Evolutionary conservation across 2,113 vertebrate genomes (phyloP).

Genomic region (Merops nubicus): DNA sequence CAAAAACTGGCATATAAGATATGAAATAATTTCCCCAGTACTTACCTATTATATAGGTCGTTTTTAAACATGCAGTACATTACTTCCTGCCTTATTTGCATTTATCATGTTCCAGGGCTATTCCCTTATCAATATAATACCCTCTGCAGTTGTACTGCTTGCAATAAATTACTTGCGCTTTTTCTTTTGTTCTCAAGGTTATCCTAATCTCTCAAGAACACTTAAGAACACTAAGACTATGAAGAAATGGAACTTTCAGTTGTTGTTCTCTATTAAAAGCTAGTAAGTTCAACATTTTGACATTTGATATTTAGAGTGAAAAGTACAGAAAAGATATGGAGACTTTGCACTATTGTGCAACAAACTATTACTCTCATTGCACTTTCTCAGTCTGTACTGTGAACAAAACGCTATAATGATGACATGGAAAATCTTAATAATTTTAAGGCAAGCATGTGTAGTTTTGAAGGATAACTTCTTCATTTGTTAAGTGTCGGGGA

Average conservation of each 20-base stretch:
- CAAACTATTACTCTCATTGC: not conserved
- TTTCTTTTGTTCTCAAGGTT: constrained; percentile 55
- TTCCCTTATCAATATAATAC: constrained; percentile 54
- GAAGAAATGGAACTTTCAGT: constrained; percentile 12
- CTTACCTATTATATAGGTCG: constrained; percentile 9
- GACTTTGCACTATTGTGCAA: not conserved
- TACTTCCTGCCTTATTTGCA: constrained; percentile 34
- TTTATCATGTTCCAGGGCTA: constrained; percentile 43
- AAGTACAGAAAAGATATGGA: not conserved
- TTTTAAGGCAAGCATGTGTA: not conserved
- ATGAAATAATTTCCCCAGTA: not conserved
- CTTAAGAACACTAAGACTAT: not conserved
- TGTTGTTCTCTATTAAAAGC: not conserved
- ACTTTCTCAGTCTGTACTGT: not conserved
- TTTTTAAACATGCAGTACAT: constrained; percentile 4
- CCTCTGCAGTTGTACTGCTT: not conserved
- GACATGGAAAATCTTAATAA: not conserved
- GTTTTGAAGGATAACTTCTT: not conserved
- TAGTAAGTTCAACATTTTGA: not conserved
- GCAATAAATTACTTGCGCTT: constrained; percentile 33
- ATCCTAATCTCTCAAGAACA: constrained; percentile 6
- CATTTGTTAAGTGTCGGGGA: not conserved
- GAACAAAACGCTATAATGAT: not conserved
- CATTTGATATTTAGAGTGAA: not conserved
- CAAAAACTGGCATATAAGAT: not conserved